phyloP scores from a whole-genome alignment of 2,113 vertebrate species.

The Notarius quadriscutis region DNA sequence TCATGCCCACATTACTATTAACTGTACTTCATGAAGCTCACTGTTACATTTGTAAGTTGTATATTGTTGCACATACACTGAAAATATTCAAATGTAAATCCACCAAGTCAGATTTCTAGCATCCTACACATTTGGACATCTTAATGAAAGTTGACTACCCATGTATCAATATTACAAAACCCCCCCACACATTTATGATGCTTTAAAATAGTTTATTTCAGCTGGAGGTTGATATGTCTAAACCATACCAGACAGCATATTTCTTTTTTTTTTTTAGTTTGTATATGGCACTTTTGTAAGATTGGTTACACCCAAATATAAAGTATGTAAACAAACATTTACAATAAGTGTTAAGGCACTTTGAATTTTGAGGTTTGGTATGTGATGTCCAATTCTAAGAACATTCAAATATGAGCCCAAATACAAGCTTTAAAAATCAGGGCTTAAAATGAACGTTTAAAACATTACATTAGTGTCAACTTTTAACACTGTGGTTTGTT shows the following conservation, averaged over 20 bases:
- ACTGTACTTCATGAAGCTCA: not conserved
- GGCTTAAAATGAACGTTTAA: slow-evolving; percentile 10
- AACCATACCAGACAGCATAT: not conserved
- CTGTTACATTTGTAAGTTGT: not conserved
- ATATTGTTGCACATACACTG: not conserved
- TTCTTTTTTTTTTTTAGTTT: not conserved
- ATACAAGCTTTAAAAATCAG: slow-evolving; percentile 5
- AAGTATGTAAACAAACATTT: slow-evolving; percentile 36
- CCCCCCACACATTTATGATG: not conserved
- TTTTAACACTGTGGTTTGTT: not conserved
- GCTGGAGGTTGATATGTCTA: not conserved
- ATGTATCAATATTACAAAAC: not conserved
- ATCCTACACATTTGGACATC: not conserved
- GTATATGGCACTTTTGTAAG: not conserved
- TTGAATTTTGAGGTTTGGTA: not conserved
- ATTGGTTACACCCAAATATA: not conserved
- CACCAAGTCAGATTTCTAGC: not conserved
- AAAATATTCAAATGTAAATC: not conserved
- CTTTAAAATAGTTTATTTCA: not conserved
- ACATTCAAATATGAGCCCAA: not conserved
- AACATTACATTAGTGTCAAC: not conserved
- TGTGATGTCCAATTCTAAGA: not conserved
- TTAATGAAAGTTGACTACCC: not conserved
- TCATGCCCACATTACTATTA: not conserved
- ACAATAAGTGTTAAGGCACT: slow-evolving; percentile 24